Percentiles rank a stretch among this genome's conserved stretches.
Evolutionary conservation across 35 echinoderm and acorn worm species (phyloP).

Genomic region (Apostichopus parvimensis): DNA sequence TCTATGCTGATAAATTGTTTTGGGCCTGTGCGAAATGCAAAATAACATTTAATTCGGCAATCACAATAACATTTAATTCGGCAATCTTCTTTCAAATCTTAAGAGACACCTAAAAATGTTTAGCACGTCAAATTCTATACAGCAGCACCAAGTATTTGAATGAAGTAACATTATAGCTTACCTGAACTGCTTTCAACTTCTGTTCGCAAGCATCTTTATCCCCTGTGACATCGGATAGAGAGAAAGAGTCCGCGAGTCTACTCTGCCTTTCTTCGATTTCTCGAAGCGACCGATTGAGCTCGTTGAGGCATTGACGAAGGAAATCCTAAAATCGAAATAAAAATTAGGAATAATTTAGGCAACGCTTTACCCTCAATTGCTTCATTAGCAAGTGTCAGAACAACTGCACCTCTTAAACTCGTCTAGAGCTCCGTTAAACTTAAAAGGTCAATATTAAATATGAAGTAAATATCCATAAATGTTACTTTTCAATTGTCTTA

Average conservation of each 20-base stretch:
- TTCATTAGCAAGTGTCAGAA: not conserved
- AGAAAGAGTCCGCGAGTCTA: slow-evolving; percentile 30
- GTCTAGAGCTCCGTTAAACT: too few relatives aligned
- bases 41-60: too few relatives aligned
- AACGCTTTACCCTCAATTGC: not conserved
- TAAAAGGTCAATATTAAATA: not conserved
- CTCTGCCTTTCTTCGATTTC: slow-evolving; percentile 19
- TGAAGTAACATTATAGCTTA: not conserved
- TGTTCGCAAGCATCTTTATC: slow-evolving; percentile 41
- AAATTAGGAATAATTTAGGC: not conserved
- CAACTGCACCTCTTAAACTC: not conserved
- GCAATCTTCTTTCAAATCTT: too few relatives aligned
- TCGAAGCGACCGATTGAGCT: slow-evolving; percentile 12
- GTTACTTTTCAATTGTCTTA: too few relatives aligned
- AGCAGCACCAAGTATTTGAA: too few relatives aligned
- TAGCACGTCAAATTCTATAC: too few relatives aligned
- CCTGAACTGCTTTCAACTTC: slow-evolving; percentile 29
- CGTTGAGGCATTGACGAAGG: slow-evolving; percentile 13
- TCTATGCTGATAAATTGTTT: too few relatives aligned
- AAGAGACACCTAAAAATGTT: too few relatives aligned
- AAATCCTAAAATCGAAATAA: slow-evolving; percentile 1
- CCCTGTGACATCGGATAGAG: slow-evolving; percentile 23
- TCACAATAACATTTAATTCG: too few relatives aligned
- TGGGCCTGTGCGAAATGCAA: too few relatives aligned
- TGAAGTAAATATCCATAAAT: too few relatives aligned